Base-by-base conservation (phyloP, 2,888 invertebrate species). In the Agrilus cyanescens region DNA sequence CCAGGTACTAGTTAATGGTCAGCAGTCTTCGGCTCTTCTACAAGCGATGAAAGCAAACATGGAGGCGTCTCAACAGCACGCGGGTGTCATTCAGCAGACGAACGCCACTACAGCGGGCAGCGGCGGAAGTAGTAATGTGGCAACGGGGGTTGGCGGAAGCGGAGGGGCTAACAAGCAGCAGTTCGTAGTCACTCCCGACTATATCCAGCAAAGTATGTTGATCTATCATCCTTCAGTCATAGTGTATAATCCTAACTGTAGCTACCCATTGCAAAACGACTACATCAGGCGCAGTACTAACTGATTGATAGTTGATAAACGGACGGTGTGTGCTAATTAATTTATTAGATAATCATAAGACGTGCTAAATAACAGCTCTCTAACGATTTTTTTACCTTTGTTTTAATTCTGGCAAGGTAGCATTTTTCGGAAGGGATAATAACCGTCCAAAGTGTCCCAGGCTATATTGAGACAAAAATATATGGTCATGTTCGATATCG, bases 171-270 rank as follows among this genome's bases (percentile, higher is more conserved):
- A 63, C 32, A 72, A 75, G 57, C 25, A n/a, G n/a, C 78, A 86
- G 68, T 91, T 91, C 69, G 82, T 89, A 53, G 76, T 93, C 47
- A 91, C 91, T 12, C 86, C 89, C 41, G 89, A 90, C 67, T 91
- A 91, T 61, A 89, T 93, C 54, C 90, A 91, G 64, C 90, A 93
- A 76, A 90, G 91, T 88, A 74, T 79, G 82, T 78, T 66, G 47
- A 53, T 65, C 54, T 65, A 62, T 55, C 65, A 65, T 57, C 63
- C 65, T 55, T 66, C 66, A 51, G 66, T 66, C 54, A 67, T 66
- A 46, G 66, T 67, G 50, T 66, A 63, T 55, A 66, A 66, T 59
- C 66, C 66, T 46, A 66, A 66, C 55, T 65, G 63, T 57, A 57
- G 62, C 43, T 62, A 64, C 63, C 65, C 65, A 65, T 58, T 62